Conservation (phyloP, 2,113 vertebrate genomes). For the Puffinus mauretanicus region DNA sequence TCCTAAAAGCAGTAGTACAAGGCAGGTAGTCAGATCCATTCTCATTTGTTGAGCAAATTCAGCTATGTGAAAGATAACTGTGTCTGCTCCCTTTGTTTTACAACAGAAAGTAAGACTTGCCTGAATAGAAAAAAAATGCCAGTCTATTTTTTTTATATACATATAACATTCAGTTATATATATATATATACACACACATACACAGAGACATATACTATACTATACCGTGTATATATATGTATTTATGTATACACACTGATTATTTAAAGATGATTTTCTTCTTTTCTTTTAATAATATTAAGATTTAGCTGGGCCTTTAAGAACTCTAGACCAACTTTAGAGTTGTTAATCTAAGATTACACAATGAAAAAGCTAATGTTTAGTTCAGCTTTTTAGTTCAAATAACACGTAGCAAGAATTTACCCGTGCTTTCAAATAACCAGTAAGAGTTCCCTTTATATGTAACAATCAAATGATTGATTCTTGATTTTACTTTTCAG, state of each 20-base stretch:
- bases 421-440: not conserved
- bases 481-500: not conserved
- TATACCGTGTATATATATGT: not conserved
- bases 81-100: not conserved
- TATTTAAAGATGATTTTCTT: not conserved
- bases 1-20: not conserved
- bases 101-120: not conserved
- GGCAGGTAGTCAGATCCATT: not conserved
- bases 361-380: not conserved
- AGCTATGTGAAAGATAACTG: not conserved
- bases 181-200: not conserved
- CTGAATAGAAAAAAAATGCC: not conserved
- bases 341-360: not conserved
- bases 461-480: not conserved
- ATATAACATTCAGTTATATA: not conserved
- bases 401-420: not conserved
- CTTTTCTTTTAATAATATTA: not conserved
- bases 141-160: not conserved
- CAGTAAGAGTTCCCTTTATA: not conserved
- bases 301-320: not conserved
- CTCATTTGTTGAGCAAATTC: not conserved
- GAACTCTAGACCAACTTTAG: not conserved
- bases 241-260: not conserved
- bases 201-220: not conserved
- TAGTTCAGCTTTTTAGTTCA: not conserved